phyloP scores from a whole-genome alignment of 1,140 invertebrate genomes.

The Proales similis region DNA sequence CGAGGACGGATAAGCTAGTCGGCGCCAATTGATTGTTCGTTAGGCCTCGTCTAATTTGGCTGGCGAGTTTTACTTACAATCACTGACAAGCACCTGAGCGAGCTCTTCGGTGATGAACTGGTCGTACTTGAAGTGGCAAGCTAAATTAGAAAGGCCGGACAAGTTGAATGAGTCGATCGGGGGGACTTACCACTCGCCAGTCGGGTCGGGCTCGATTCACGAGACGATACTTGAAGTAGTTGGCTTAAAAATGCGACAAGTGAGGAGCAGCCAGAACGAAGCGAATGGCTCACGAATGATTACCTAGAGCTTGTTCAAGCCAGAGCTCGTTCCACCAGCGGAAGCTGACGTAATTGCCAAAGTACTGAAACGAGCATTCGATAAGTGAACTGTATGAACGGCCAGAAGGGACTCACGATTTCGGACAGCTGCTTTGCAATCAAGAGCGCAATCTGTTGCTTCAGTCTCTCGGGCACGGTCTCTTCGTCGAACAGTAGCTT shows the following conservation, averaged over 20 bases:
- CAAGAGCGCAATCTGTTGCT: slow-evolving; percentile 19
- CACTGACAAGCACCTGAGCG: slow-evolving; percentile 7
- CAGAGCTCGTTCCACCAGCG: slow-evolving; percentile 34
- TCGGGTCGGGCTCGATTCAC: slow-evolving; percentile 19
- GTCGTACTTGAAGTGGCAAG: slow-evolving; percentile 14
- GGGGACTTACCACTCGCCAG: slow-evolving; percentile 9
- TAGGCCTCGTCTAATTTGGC: no score
- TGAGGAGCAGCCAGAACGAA: neutral
- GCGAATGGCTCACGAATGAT: neutral
- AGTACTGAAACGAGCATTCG: slow-evolving; percentile 1
- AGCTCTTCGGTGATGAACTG: slow-evolving; percentile 35
- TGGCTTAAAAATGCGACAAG: neutral
- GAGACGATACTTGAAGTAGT: slow-evolving; percentile 28
- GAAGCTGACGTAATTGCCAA: slow-evolving; percentile 33
- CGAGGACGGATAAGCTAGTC: slow-evolving; percentile 36
- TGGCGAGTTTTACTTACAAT: neutral
- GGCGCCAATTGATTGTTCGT: no score
- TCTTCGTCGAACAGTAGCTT: slow-evolving; percentile 7
- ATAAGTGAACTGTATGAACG: neutral
- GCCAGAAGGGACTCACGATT: neutral
- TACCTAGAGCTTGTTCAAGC: slow-evolving; percentile 25
- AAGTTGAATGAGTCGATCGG: neutral
- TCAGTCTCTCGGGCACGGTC: neutral
- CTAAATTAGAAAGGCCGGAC: neutral
- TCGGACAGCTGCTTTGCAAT: slow-evolving; percentile 30